Evolutionary conservation across 2,113 vertebrate species (phyloP).

Genomic region (Chascanopsetta lugubris): DNA sequence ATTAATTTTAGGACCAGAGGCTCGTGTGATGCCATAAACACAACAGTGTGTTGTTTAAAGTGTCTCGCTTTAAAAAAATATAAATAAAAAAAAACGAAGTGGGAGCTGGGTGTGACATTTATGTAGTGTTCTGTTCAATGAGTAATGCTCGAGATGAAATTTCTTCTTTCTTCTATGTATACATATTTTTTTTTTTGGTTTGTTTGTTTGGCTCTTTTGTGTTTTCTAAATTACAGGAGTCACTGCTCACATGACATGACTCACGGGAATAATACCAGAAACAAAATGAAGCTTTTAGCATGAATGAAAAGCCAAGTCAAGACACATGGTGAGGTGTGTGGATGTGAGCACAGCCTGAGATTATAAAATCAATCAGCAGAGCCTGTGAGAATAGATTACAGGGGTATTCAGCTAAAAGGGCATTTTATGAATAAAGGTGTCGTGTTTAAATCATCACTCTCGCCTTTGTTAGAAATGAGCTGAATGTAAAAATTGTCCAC

Average conservation of each 20-base stretch:
- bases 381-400: too few relatives aligned
- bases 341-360: too few relatives aligned
- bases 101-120: slow-evolving; percentile 6
- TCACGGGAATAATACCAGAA: too few relatives aligned
- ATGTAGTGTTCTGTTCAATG: background rate
- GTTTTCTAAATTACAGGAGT: too few relatives aligned
- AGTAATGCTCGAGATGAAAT: background rate
- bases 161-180: background rate
- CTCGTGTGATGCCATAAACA: background rate
- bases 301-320: too few relatives aligned
- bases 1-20: slow-evolving; percentile 4
- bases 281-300: background rate
- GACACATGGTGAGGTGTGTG: too few relatives aligned
- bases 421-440: too few relatives aligned
- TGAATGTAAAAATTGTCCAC: too few relatives aligned
- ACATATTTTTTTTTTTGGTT: background rate
- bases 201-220: too few relatives aligned
- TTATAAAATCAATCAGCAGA: slow-evolving; percentile 1
- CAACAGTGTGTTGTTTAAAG: slow-evolving; percentile 12
- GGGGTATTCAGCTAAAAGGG: too few relatives aligned
- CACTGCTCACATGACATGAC: background rate
- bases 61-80: background rate
- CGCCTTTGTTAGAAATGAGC: too few relatives aligned
- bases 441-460: too few relatives aligned
- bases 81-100: background rate